phyloP scores from a whole-genome alignment of 37 sponge, comb jelly and placozoan species.

The Geodia barretti region DNA sequence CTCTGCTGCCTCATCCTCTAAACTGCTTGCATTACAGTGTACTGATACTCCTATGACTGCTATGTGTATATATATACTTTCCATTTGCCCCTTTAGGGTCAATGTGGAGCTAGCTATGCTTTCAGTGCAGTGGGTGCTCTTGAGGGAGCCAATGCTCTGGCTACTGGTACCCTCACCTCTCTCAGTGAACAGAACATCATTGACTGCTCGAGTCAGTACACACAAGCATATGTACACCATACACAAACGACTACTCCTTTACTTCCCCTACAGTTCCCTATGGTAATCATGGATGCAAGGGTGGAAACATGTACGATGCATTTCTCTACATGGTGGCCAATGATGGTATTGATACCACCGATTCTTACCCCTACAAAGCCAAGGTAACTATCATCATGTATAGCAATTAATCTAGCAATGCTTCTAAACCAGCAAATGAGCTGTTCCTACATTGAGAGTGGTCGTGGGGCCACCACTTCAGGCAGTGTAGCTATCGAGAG shows the following conservation, averaged over 20 bases:
- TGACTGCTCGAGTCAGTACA: constrained; percentile 55
- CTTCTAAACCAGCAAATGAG: too few species aligned
- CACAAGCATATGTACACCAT: too few species aligned
- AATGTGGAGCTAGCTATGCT: constrained; percentile 93
- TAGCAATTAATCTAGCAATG: too few species aligned
- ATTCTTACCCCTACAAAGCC: constrained; percentile 42
- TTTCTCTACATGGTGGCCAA: constrained; percentile 52
- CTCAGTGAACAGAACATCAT: constrained; percentile 71
- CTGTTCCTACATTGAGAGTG: too few species aligned
- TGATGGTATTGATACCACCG: constrained; percentile 44
- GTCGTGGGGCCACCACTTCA: too few species aligned
- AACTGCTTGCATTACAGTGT: too few species aligned
- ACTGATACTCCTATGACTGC: too few species aligned
- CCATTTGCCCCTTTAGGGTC: constrained; percentile 51
- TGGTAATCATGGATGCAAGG: constrained; percentile 78
- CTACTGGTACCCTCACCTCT: constrained; percentile 46
- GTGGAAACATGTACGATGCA: constrained; percentile 51
- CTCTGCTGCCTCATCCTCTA: too few species aligned
- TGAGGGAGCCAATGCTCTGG: constrained; percentile 69
- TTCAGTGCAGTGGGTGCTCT: constrained; percentile 86
- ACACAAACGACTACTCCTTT: too few species aligned
- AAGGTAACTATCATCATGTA: constrained; percentile 54
- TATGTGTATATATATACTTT: too few species aligned
- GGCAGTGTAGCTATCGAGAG: too few species aligned
- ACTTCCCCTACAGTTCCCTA: constrained; percentile 28